A percentile compares a stretch with the other conserved stretches of the same genome.
Conservation (phyloP, 2,797 vertebrate genomes). For the Phalanger gymnotis region DNA sequence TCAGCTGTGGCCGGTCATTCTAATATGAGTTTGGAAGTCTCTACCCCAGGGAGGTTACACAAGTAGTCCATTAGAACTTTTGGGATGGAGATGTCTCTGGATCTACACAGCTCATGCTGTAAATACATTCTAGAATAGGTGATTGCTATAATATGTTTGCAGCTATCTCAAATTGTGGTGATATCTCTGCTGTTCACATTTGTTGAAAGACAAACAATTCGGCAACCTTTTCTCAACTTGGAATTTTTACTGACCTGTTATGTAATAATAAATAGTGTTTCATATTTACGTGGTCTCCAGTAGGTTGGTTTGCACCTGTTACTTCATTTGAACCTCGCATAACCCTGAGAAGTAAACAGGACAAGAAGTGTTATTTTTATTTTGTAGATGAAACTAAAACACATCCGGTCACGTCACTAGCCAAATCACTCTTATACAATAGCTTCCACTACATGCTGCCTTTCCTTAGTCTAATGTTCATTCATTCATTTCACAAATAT, state of each 20-base stretch:
- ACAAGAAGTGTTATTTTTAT: neutral
- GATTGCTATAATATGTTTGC: neutral
- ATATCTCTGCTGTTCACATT: neutral
- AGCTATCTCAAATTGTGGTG: neutral
- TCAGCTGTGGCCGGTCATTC: neutral
- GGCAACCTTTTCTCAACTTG: neutral
- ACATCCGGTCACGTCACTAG: neutral
- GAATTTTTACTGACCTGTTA: neutral
- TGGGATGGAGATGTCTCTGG: no score
- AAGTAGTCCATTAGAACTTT: no score
- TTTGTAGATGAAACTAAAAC: constrained; percentile 36
- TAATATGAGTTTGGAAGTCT: no score
- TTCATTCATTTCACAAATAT: neutral
- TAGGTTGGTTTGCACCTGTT: neutral
- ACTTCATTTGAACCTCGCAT: neutral
- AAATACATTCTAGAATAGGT: neutral
- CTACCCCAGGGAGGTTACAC: no score
- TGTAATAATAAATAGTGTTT: neutral
- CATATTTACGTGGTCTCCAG: neutral
- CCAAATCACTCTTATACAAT: neutral
- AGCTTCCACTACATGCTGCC: neutral
- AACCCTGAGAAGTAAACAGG: neutral
- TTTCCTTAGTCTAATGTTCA: neutral
- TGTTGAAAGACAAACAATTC: neutral
- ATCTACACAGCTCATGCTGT: neutral